Percentiles rank a stretch among this genome's conserved stretches.
Conservation (phyloP, 2,888 invertebrate genomes). For the Yponomeuta sedellus region DNA sequence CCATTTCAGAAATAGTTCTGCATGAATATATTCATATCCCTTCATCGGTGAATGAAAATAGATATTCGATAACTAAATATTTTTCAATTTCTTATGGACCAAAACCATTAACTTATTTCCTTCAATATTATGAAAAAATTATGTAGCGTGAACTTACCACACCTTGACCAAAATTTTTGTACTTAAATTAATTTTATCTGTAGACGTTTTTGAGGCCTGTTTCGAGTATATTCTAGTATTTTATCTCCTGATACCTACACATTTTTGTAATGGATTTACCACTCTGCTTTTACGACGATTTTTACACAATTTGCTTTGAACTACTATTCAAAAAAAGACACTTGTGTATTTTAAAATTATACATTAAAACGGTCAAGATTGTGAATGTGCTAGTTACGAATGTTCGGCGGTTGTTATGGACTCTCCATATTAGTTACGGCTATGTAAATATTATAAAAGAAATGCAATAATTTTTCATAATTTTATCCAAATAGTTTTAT, state of each 20-base stretch:
- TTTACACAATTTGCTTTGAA: slow-evolving; percentile 49
- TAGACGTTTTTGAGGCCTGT: slow-evolving; percentile 53
- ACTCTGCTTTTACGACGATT: slow-evolving; percentile 47
- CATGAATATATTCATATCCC: slow-evolving; percentile 6
- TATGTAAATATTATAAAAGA: slow-evolving; percentile 55
- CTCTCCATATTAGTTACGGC: slow-evolving; percentile 31
- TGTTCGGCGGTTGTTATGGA: slow-evolving; percentile 24
- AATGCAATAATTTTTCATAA: slow-evolving; percentile 71
- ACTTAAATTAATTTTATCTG: slow-evolving; percentile 43
- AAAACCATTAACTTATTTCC: slow-evolving; percentile 36
- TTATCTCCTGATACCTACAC: slow-evolving; percentile 39
- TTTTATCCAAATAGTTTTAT: slow-evolving; percentile 47
- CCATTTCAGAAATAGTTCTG: neutral
- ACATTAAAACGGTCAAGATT: slow-evolving; percentile 5
- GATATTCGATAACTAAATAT: slow-evolving; percentile 5
- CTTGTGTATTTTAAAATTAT: slow-evolving; percentile 28
- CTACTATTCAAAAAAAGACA: slow-evolving; percentile 28
- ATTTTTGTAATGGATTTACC: slow-evolving; percentile 38
- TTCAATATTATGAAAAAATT: slow-evolving; percentile 28
- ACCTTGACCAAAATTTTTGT: slow-evolving; percentile 50
- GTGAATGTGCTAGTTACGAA: slow-evolving; percentile 33
- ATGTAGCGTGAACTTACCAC: slow-evolving; percentile 32
- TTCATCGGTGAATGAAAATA: slow-evolving; percentile 10
- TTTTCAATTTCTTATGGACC: slow-evolving; percentile 48
- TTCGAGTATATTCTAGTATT: slow-evolving; percentile 40